phyloP scores from a whole-genome alignment of 1,140 invertebrate species.

The Aphelinus certus region DNA sequence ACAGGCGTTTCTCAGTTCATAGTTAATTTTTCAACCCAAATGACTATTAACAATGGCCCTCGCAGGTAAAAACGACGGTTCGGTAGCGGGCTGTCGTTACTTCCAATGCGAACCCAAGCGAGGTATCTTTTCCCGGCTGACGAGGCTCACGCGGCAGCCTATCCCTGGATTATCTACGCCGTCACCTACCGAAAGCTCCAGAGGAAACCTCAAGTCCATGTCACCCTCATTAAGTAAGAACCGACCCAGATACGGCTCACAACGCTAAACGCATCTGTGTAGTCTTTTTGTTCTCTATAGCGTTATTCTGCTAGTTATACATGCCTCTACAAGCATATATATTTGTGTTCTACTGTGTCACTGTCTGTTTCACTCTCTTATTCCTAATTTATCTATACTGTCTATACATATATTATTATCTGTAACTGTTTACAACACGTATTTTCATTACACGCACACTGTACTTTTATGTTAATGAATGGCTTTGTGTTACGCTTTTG shows the following conservation, averaged over 20 bases:
- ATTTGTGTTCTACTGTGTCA: too few species aligned
- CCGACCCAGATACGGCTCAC: conserved; percentile 38
- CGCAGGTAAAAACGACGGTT: conserved; percentile 95
- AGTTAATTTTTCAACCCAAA: conserved; percentile 27
- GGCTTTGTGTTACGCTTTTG: too few species aligned
- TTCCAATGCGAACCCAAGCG: conserved; percentile 94
- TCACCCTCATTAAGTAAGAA: conserved; percentile 63
- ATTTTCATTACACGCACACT: too few species aligned
- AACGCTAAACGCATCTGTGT: not conserved
- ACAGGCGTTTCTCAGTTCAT: conserved; percentile 1
- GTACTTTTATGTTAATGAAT: too few species aligned
- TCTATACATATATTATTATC: too few species aligned
- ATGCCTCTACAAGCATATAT: too few species aligned
- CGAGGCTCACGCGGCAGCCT: conserved; percentile 82
- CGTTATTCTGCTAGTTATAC: too few species aligned
- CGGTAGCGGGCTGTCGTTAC: conserved; percentile 89
- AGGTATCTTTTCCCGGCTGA: conserved; percentile 92
- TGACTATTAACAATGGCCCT: not conserved
- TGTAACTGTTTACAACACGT: too few species aligned
- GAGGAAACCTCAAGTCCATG: conserved; percentile 51
- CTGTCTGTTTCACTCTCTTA: too few species aligned
- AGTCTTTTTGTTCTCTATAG: too few species aligned
- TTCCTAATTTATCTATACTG: too few species aligned
- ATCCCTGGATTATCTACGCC: conserved; percentile 58
- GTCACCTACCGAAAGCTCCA: conserved; percentile 58